Evolutionary conservation across 2,113 vertebrate species (phyloP).

Genomic region (Macquaria ambigua): DNA sequence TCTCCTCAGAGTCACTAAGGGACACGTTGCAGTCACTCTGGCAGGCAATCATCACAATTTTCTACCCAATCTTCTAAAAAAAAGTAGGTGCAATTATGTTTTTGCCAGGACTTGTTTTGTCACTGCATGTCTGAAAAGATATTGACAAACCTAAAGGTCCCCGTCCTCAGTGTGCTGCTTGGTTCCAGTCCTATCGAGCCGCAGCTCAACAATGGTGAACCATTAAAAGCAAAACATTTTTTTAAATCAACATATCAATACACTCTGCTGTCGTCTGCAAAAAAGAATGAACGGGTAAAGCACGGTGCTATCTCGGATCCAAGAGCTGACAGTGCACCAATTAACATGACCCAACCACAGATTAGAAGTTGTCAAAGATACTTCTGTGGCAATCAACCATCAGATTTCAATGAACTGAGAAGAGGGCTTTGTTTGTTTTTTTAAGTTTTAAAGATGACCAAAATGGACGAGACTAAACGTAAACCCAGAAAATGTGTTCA

Average conservation of each 20-base stretch:
- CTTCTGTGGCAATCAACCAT: not conserved
- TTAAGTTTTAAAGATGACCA: not conserved
- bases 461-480: not conserved
- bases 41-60: not conserved
- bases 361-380: not conserved
- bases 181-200: not conserved
- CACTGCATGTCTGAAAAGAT: constrained; percentile 8
- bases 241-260: constrained; percentile 27
- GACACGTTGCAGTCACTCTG: not conserved
- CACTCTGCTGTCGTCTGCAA: constrained; percentile 1
- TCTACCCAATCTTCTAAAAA: too few relatives aligned
- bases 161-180: not conserved
- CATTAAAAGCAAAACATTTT: constrained; percentile 19
- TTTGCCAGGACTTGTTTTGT: not conserved
- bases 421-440: not conserved
- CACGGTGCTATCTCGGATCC: not conserved
- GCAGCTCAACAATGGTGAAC: not conserved
- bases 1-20: not conserved
- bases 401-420: not conserved
- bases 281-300: not conserved
- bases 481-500: not conserved
- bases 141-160: constrained; percentile 11
- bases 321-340: not conserved
- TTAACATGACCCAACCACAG: not conserved
- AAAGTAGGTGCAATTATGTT: not conserved